These are phyloP conservation scores for Enteromius thamalakanensis DNA, from an alignment of 2,797 vertebrate species.

Conservation along the genomic window DNA sequence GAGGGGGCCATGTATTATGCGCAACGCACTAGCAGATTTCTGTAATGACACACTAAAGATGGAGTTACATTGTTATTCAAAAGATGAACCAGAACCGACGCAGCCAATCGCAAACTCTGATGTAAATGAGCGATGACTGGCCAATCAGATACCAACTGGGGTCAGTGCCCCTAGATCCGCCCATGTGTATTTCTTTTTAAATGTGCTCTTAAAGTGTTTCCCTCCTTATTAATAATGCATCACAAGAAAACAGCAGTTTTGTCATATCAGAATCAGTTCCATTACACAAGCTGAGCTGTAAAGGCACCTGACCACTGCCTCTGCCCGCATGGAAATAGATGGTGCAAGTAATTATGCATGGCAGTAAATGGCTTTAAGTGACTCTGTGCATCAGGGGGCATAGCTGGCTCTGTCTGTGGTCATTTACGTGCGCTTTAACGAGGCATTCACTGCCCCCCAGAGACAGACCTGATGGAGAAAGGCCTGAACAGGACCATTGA, in stretches of 20 bases:
- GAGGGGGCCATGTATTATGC: too few relatives aligned
- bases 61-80: too few relatives aligned
- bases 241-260: neutral
- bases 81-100: too few relatives aligned
- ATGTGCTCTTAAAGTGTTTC: neutral
- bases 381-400: conserved; percentile 56
- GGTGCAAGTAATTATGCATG: conserved; percentile 48
- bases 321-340: conserved; percentile 44
- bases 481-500: conserved; percentile 75
- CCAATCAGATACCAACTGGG: too few relatives aligned
- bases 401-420: conserved; percentile 63
- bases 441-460: conserved; percentile 69
- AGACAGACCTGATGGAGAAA: conserved; percentile 66
- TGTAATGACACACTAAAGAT: too few relatives aligned
- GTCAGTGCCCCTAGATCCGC: too few relatives aligned
- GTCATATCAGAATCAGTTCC: conserved; percentile 26
- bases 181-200: conserved; percentile 4
- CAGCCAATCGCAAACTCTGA: too few relatives aligned
- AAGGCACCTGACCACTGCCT: conserved; percentile 42
- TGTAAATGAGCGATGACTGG: too few relatives aligned
- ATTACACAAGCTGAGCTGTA: conserved; percentile 31
- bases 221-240: conserved; percentile 9
- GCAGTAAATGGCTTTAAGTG: conserved; percentile 57
- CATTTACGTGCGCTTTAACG: conserved; percentile 73
- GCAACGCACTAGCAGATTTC: too few relatives aligned